phyloP scores from a whole-genome alignment of 2,797 vertebrate genomes.

The Urophycis tenuis region DNA sequence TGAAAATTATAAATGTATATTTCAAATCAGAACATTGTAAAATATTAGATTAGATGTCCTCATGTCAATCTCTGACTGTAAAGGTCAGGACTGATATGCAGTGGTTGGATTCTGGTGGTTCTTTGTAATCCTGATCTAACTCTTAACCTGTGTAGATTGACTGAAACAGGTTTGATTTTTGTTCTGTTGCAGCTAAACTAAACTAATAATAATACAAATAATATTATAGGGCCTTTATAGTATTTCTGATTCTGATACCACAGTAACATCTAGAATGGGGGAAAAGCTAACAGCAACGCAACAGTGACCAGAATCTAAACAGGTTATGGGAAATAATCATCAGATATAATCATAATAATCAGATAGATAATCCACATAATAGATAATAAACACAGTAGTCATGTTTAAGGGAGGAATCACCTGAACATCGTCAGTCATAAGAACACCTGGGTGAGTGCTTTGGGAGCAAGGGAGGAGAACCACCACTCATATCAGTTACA shows the following conservation, averaged over 20 bases:
- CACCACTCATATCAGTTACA: background rate
- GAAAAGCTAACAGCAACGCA: constrained; percentile 23
- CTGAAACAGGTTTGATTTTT: constrained; percentile 29
- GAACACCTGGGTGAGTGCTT: background rate
- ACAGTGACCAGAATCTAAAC: background rate
- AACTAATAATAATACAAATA: constrained; percentile 39
- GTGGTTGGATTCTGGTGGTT: background rate
- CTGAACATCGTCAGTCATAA: background rate
- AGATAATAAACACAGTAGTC: too few species aligned
- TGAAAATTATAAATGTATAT: background rate
- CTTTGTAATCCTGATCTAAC: background rate
- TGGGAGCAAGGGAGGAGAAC: background rate
- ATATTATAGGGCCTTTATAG: background rate
- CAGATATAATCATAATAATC: background rate
- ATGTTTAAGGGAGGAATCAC: background rate
- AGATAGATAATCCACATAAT: background rate
- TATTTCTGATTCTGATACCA: constrained; percentile 18
- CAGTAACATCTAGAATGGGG: constrained; percentile 31
- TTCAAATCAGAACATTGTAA: background rate
- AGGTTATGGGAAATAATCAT: background rate
- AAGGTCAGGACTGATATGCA: background rate
- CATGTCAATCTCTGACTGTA: background rate
- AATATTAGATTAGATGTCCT: background rate
- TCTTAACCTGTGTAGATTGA: constrained; percentile 18
- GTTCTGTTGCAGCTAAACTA: constrained; percentile 26